Conservation (phyloP, 2,113 vertebrate genomes). For the Tetrao urogallus region DNA sequence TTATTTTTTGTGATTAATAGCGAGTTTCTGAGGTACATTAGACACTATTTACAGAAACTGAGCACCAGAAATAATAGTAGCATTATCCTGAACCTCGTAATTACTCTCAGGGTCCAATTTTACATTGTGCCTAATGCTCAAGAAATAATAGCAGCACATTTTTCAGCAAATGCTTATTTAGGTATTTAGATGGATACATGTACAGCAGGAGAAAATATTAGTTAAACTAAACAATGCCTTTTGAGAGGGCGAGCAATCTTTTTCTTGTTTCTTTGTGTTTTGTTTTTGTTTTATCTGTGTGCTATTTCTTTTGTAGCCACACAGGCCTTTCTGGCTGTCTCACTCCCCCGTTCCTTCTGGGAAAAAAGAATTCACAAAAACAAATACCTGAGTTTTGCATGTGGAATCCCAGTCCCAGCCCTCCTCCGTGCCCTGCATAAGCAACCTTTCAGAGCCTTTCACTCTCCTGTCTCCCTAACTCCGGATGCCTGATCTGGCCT, state of each 20-base stretch:
- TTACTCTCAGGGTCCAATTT: slow-evolving; percentile 65
- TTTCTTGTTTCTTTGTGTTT: not conserved
- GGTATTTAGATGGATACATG: slow-evolving; percentile 9
- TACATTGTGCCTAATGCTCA: slow-evolving; percentile 43
- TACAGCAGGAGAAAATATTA: slow-evolving; percentile 1
- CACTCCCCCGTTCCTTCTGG: not conserved
- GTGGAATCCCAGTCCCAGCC: not conserved
- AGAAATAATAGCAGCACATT: slow-evolving; percentile 49
- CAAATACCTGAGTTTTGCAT: not conserved
- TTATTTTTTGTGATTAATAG: slow-evolving; percentile 63
- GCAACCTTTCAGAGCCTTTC: not conserved
- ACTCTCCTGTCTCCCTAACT: not conserved
- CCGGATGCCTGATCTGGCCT: not conserved
- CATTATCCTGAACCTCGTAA: slow-evolving; percentile 66
- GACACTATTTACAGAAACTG: slow-evolving; percentile 53
- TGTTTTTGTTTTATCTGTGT: not conserved
- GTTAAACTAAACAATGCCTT: slow-evolving; percentile 17
- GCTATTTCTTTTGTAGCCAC: not conserved
- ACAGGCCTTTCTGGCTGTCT: not conserved
- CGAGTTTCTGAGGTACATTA: slow-evolving; percentile 60
- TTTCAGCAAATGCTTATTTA: slow-evolving; percentile 63
- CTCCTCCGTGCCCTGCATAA: not conserved
- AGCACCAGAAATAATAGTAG: slow-evolving; percentile 62
- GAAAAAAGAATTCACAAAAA: not conserved
- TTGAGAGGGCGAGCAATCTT: not conserved